Percentiles rank a stretch among this genome's conserved stretches.
Evolutionary conservation across 1,140 invertebrate species (phyloP).

Genomic region (Diorhabda sublineata): DNA sequence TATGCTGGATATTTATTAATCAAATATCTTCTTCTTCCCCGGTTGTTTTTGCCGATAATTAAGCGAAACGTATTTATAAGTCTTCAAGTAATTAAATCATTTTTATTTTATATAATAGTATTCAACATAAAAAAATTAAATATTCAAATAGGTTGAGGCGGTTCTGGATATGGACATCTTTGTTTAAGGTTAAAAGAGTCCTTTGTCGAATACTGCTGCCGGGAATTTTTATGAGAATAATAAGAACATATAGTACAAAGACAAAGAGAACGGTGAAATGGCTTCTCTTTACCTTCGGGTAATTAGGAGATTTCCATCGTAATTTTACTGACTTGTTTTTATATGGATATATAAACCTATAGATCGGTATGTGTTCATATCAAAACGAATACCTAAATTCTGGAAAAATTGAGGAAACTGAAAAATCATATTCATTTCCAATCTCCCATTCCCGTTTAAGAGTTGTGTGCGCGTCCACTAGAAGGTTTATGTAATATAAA

Average conservation of each 20-base stretch:
- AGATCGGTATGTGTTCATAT: too few relatives aligned
- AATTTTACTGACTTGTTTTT: neutral
- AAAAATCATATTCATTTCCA: too few relatives aligned
- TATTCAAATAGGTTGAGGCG: neutral
- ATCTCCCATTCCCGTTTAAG: too few relatives aligned
- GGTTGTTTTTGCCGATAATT: neutral
- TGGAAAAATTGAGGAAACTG: too few relatives aligned
- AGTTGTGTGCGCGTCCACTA: too few relatives aligned
- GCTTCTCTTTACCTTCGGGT: slow-evolving; percentile 12
- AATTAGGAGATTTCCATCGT: slow-evolving; percentile 11
- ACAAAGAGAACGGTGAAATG: slow-evolving; percentile 21
- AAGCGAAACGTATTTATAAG: too few relatives aligned
- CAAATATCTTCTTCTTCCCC: neutral
- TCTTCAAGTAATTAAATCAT: too few relatives aligned
- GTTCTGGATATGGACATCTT: slow-evolving; percentile 15
- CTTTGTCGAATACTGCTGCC: slow-evolving; percentile 21
- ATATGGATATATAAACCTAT: neutral
- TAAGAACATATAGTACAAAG: slow-evolving; percentile 25
- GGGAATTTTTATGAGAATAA: slow-evolving; percentile 21
- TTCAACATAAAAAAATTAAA: neutral
- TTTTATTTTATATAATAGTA: too few relatives aligned
- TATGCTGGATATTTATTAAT: too few relatives aligned
- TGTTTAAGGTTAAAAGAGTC: slow-evolving; percentile 19
- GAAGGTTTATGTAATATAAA: too few relatives aligned
- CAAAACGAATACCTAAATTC: too few relatives aligned